Percentiles rank a stretch among this genome's conserved stretches.
Evolutionary conservation across 1,140 invertebrate species (phyloP).

Genomic region (Drosophila ironensis): DNA sequence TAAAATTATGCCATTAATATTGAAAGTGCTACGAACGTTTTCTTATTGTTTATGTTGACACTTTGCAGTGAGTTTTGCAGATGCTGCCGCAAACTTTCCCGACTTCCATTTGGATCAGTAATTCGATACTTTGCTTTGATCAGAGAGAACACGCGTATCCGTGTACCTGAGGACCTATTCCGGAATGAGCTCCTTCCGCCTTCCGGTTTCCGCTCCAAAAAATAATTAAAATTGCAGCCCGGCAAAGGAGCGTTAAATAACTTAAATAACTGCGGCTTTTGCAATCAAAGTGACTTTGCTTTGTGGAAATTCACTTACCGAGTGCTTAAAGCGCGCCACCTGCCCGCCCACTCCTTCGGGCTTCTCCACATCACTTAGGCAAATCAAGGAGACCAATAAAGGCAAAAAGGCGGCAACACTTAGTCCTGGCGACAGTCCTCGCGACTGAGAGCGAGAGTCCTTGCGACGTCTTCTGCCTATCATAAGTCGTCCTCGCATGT

Average conservation of each 20-base stretch:
- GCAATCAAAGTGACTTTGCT: conserved; percentile 64
- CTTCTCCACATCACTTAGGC: conserved; percentile 52
- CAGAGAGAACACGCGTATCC: too few relatives aligned
- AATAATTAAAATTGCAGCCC: conserved; percentile 62
- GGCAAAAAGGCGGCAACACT: conserved; percentile 53
- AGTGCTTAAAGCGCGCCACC: conserved; percentile 5
- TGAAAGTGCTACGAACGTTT: too few relatives aligned
- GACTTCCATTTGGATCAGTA: too few relatives aligned
- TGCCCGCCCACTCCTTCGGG: background rate
- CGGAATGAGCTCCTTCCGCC: too few relatives aligned
- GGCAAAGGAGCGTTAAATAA: conserved; percentile 18
- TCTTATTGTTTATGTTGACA: too few relatives aligned
- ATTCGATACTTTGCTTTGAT: background rate
- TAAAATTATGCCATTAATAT: too few relatives aligned
- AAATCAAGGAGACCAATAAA: conserved; percentile 76
- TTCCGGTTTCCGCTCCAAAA: conserved; percentile 3
- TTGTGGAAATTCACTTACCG: conserved; percentile 44
- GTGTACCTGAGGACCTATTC: too few relatives aligned
- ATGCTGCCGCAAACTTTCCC: too few relatives aligned
- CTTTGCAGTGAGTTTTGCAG: too few relatives aligned
- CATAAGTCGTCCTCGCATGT: conserved; percentile 39
- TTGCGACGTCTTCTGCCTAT: conserved; percentile 18
- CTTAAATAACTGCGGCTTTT: conserved; percentile 59
- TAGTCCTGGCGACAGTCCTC: conserved; percentile 35
- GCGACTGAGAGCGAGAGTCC: conserved; percentile 18